These are phyloP conservation scores for Troilus luridus DNA, from an alignment of 2,888 invertebrate species.

Conservation along the genomic window DNA sequence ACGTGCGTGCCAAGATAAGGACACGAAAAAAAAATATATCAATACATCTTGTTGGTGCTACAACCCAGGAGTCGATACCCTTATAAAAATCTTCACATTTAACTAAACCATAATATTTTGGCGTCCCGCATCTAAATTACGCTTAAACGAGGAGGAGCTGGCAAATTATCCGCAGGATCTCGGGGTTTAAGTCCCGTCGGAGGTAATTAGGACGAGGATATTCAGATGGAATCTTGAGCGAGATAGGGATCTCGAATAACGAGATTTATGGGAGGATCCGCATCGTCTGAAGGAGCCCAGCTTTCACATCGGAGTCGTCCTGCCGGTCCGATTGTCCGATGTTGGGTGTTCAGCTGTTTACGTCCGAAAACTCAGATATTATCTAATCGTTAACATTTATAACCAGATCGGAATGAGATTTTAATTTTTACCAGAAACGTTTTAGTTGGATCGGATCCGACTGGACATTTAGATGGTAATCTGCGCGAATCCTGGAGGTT, in stretches of 20 bases:
- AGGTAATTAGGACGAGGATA: constrained; percentile 11
- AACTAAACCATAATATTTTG: no score
- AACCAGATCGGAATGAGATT: neutral
- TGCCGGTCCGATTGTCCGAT: neutral
- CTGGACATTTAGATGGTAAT: neutral
- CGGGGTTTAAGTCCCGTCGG: neutral
- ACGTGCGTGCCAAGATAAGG: no score
- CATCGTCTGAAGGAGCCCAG: constrained; percentile 8
- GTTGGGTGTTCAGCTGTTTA: neutral
- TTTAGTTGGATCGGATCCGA: neutral
- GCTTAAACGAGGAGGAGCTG: neutral
- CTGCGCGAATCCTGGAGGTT: neutral
- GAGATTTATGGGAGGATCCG: constrained; percentile 7
- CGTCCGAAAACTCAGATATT: neutral
- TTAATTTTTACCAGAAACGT: neutral
- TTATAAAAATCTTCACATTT: no score
- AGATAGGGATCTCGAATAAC: constrained; percentile 43
- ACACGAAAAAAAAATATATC: no score
- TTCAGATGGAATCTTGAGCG: neutral
- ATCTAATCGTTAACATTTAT: neutral
- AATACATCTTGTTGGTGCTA: no score
- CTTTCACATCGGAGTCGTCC: neutral
- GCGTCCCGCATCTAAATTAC: neutral
- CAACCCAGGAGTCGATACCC: no score
- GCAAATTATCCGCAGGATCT: neutral